Evolutionary conservation across 1,140 invertebrate species (phyloP).

Genomic region (Zaprionus kolodkinae): DNA sequence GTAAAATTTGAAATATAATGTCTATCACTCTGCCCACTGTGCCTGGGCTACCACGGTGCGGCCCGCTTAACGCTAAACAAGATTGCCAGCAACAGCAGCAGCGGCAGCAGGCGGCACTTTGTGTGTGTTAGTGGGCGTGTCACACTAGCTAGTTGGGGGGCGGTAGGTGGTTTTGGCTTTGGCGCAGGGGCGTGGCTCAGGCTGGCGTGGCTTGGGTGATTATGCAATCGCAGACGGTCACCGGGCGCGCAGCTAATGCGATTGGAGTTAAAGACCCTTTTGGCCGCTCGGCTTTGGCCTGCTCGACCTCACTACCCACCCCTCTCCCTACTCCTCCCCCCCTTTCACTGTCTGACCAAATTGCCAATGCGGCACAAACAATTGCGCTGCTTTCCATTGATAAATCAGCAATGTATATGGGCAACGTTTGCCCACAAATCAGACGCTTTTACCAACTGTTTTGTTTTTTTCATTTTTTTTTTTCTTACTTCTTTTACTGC

Average conservation of each 20-base stretch:
- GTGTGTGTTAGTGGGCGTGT: background rate
- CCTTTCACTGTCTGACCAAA: slow-evolving; percentile 11
- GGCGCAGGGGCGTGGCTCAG: slow-evolving; percentile 13
- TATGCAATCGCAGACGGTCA: slow-evolving; percentile 38
- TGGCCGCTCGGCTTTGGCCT: background rate
- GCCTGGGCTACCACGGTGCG: slow-evolving; percentile 16
- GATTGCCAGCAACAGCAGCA: slow-evolving; percentile 39
- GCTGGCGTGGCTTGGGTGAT: slow-evolving; percentile 14
- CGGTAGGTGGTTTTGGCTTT: background rate
- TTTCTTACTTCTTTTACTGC: background rate
- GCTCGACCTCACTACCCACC: background rate
- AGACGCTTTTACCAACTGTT: slow-evolving; percentile 44
- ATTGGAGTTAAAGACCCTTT: slow-evolving; percentile 43
- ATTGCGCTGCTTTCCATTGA: slow-evolving; percentile 49
- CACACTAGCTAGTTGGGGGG: background rate
- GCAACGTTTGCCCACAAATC: slow-evolving; percentile 41
- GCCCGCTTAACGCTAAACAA: slow-evolving; percentile 70
- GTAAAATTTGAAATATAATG: too few relatives aligned
- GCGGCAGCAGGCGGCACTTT: background rate
- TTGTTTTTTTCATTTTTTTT: background rate
- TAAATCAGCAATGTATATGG: slow-evolving; percentile 46
- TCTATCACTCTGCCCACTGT: too few relatives aligned
- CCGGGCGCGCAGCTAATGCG: slow-evolving; percentile 46
- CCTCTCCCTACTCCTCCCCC: background rate
- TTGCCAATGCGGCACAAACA: slow-evolving; percentile 36